phyloP scores from a whole-genome alignment of 2,113 vertebrate genomes.

The Python bivittatus region DNA sequence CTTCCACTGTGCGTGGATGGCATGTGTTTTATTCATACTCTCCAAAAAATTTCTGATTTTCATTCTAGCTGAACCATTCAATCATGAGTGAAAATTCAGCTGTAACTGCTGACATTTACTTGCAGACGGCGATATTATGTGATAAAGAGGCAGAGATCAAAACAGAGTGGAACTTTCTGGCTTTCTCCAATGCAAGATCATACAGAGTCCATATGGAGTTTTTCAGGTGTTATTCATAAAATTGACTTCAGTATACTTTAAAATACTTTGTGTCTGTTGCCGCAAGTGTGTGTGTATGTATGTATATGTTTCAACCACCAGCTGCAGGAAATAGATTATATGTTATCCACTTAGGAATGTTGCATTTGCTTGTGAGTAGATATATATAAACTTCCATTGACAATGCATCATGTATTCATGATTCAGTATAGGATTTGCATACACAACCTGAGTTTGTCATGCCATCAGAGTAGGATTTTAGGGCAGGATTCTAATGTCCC shows the following conservation, averaged over 20 bases:
- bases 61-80: conserved; percentile 30
- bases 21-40: neutral
- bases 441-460: neutral
- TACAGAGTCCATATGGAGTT: neutral
- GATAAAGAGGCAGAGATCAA: conserved; percentile 24
- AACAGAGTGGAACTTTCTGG: neutral
- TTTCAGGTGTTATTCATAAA: conserved; percentile 13
- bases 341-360: neutral
- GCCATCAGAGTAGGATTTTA: neutral
- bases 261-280: neutral
- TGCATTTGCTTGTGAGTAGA: neutral
- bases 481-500: neutral
- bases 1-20: neutral
- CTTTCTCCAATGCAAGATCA: neutral
- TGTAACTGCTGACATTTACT: conserved; percentile 47
- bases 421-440: neutral
- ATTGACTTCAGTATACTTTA: neutral
- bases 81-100: neutral
- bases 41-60: conserved; percentile 39
- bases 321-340: neutral
- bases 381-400: no score
- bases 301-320: neutral
- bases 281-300: neutral
- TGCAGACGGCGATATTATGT: conserved; percentile 18
- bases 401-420: neutral